Percentiles rank a stretch among this genome's conserved stretches.
These are phyloP conservation scores for Cossypha polioptera DNA, from an alignment of 2,797 vertebrate genomes.

Conservation along the genomic window DNA sequence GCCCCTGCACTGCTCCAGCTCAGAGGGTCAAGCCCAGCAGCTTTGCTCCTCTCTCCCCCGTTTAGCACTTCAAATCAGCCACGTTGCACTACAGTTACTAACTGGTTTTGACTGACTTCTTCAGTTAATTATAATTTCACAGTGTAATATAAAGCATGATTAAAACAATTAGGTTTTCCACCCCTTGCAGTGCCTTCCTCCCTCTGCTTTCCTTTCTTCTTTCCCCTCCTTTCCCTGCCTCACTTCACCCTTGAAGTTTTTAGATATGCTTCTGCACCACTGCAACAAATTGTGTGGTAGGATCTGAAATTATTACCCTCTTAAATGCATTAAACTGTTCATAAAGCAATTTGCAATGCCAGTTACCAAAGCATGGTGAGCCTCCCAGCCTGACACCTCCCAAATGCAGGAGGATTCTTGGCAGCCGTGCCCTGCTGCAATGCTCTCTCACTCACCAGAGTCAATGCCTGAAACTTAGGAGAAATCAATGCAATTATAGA, in stretches of 20 bases:
- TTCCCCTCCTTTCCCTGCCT: neutral
- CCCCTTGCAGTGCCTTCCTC: neutral
- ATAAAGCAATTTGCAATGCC: constrained; percentile 63
- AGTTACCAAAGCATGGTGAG: constrained; percentile 35
- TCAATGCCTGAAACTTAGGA: constrained; percentile 52
- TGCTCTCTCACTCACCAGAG: neutral
- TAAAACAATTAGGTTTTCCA: constrained; percentile 62
- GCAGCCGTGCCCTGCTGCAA: constrained; percentile 25
- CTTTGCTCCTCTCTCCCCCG: neutral
- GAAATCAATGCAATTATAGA: constrained; percentile 67
- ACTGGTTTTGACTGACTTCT: constrained; percentile 65
- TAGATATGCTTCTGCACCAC: constrained; percentile 48
- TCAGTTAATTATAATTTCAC: constrained; percentile 68
- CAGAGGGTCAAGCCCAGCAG: neutral
- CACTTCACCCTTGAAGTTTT: constrained; percentile 29
- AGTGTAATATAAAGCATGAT: constrained; percentile 65
- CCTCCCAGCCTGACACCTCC: constrained; percentile 39
- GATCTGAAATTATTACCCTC: constrained; percentile 58
- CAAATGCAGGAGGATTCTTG: constrained; percentile 45
- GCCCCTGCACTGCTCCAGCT: neutral
- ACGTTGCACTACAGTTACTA: constrained; percentile 35
- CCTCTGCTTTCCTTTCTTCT: neutral
- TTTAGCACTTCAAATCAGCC: constrained; percentile 6
- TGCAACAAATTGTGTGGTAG: constrained; percentile 38
- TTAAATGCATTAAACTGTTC: constrained; percentile 66